Evolutionary conservation across 2,888 invertebrate genomes (phyloP).

Genomic region (Steinernema carpocapsae): DNA sequence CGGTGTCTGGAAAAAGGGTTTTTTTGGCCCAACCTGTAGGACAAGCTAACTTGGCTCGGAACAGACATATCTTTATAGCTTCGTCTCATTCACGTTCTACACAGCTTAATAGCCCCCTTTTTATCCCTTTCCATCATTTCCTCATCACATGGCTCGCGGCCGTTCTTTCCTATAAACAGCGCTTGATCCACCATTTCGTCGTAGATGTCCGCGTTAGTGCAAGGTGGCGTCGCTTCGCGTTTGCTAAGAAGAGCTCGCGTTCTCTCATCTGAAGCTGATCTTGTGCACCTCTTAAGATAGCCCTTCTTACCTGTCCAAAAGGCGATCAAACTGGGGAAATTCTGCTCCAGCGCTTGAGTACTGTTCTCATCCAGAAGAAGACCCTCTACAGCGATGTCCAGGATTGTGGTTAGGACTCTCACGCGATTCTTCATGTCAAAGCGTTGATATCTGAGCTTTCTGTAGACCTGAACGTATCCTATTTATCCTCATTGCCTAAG

Average conservation of each 20-base stretch:
- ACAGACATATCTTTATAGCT: no score
- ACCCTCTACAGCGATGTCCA: background rate
- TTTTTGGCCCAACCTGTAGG: no score
- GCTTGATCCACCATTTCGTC: background rate
- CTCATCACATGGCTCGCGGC: background rate
- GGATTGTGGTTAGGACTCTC: background rate
- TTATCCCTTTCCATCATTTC: background rate
- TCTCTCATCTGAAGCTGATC: background rate
- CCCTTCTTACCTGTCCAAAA: background rate
- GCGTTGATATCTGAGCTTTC: background rate
- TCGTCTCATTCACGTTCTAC: no score
- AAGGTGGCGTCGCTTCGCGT: background rate
- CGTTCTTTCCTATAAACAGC: background rate
- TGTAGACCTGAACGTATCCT: background rate
- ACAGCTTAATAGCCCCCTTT: background rate
- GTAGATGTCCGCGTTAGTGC: background rate
- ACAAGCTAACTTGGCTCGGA: no score
- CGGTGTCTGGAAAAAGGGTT: no score
- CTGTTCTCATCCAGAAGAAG: background rate
- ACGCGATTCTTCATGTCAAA: background rate
- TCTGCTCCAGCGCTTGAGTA: background rate
- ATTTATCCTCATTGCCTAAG: background rate
- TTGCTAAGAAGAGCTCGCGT: background rate
- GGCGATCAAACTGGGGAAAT: background rate
- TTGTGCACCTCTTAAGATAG: background rate